Evolutionary conservation across 2,113 vertebrate species (phyloP), one percentile per base, ranked within the genome.

Genomic region (Pipra filicauda): DNA sequence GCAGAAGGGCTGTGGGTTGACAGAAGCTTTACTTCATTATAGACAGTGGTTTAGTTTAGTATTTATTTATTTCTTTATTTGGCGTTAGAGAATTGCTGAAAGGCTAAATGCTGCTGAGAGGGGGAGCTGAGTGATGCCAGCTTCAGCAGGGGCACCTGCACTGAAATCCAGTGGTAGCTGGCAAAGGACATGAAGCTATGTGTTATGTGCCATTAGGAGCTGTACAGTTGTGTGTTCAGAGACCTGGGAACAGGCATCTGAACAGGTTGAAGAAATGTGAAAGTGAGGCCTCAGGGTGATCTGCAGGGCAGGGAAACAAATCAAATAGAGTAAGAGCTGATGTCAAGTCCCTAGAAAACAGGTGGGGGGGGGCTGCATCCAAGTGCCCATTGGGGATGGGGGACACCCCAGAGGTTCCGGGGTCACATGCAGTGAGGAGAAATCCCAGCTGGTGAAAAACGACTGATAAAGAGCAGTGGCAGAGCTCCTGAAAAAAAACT

Each of bases 321-420:
- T 33, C 2, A 3, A 64, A 35, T 0, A 7, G 3, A 8, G 12
- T 39, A 58, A 75, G 71, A 79, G 35, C 39, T 73, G 39, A 61
- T 46, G 8, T 35, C 30, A 85, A 43, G 20, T 35, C 3, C 1
- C 30, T 78, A 18, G n/a, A 43, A 82, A 71, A 27, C 27, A 35
- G 31, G 11, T 1, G 5, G 2, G 7, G 6, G 37, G 37, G 1
- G 5, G 6, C 2, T 3, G 1, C 3, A 26, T 59, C 22, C 44
- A 65, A 48, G 35, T 9, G 4, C 3, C 7, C 10, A 28, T n/a
- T 6, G 5, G 41, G 35, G 20, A 17, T 12, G 5, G 5, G 28
- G 58, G 28, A 8, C 12, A 22, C 37, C 30, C 24, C 33, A 7
- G 37, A 44, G 6, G 9, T 57, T 62, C 13, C 1, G 3, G 46